These are phyloP conservation scores for Panurus biarmicus DNA, from an alignment of 2,113 vertebrate species.

Conservation along the genomic window DNA sequence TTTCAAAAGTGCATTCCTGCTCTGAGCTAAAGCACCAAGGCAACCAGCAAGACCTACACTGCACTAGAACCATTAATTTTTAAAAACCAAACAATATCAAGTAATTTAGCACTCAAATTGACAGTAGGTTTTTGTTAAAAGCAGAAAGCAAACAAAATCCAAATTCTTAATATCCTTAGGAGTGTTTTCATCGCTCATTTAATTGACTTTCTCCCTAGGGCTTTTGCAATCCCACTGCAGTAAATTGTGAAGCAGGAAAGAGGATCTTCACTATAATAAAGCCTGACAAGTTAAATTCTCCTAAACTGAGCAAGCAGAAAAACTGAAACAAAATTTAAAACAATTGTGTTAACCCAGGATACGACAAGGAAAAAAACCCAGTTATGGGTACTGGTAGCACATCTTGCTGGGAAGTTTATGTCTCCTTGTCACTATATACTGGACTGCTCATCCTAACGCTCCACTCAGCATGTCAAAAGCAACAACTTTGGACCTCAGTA, in stretches of 20 bases:
- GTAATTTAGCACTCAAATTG: not conserved
- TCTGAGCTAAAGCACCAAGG: not conserved
- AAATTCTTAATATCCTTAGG: not conserved
- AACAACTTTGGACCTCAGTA: not conserved
- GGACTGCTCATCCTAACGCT: not conserved
- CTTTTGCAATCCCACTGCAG: not conserved
- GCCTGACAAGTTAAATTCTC: constrained; percentile 25
- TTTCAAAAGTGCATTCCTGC: not conserved
- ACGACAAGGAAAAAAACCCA: not conserved
- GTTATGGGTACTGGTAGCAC: not conserved
- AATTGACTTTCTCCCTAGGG: not conserved
- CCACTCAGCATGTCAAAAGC: not conserved
- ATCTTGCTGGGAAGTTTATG: not conserved
- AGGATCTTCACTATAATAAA: constrained; percentile 1
- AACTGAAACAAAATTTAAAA: not conserved
- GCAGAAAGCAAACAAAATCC: not conserved
- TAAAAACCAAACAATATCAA: not conserved
- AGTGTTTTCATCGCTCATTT: not conserved
- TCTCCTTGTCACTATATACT: rapidly evolving
- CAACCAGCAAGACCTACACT: not conserved
- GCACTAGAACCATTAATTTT: not conserved
- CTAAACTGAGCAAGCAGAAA: not conserved
- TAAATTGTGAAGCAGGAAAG: not conserved
- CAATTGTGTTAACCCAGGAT: not conserved
- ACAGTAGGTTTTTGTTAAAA: not conserved